Evolutionary conservation across 2,113 vertebrate genomes (phyloP), one percentile per base, ranked within the genome.

Genomic region (Tupaia tana): DNA sequence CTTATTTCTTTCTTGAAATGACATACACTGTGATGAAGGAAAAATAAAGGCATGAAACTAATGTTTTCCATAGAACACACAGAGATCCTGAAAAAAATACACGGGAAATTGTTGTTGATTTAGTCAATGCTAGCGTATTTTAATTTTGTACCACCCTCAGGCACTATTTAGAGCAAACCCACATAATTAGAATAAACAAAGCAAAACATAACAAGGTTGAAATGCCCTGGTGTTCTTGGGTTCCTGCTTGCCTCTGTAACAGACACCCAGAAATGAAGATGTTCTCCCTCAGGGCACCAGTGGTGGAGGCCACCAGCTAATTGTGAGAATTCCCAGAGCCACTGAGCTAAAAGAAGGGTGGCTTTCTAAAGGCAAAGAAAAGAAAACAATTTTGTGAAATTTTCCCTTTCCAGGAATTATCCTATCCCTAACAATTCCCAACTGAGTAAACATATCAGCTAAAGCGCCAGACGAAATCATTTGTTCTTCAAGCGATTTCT

Each of bases 161-260:
- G 81, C 91, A 84, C 83, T 64, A 67, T 67, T 85, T 52, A 58
- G 81, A 86, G 82, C 84, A 86, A 95, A 96, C 19, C 52, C 89
- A 93, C 58, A 96, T 52, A 67, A 81, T 94, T 95, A 93, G 83
- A 85, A 96, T 78, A 96, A 93, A 91, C 80, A 97, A 89, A 93
- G 64, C 59, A 66, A 85, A 92, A 52, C 59, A 66, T 93, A 78
- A 87, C 27, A 31, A 82, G 34, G 63, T 93, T 69, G 27, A 79
- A 54, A 90, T 83, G 74, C 10, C 14, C 83, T 63, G 63, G 58
- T 16, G 19, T 86, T 86, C 66, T 75, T 78, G 81, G 67, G 88
- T 71, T 91, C 64, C 27, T 89, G 78, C 74, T 84, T 56, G 56
- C 24, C 63, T 91, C 71, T 90, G 58, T 73, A 86, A 96, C 19